Conservation (phyloP, 2,888 invertebrate species). For the Diaphora mendica region DNA sequence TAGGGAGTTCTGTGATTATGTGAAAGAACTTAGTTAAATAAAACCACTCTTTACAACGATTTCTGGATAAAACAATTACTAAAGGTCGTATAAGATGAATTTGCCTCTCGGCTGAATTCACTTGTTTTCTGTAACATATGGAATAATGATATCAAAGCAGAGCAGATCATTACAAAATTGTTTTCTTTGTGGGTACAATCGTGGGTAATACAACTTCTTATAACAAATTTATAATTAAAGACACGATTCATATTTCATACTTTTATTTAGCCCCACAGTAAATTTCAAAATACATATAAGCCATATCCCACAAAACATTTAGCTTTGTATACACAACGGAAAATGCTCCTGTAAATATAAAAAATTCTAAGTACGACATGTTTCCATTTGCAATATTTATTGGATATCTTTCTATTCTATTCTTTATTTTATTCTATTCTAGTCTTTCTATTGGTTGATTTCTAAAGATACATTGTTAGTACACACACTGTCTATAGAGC, state of each 20-base stretch:
- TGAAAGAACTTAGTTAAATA: slow-evolving; percentile 23
- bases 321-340: too few relatives aligned
- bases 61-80: background rate
- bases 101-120: background rate
- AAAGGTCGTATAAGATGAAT: background rate
- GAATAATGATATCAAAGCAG: background rate
- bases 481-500: too few relatives aligned
- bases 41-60: slow-evolving; percentile 1
- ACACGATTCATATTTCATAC: too few relatives aligned
- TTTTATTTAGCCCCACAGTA: too few relatives aligned
- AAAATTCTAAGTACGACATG: too few relatives aligned
- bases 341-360: too few relatives aligned
- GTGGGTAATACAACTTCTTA: background rate
- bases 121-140: background rate
- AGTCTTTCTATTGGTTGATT: too few relatives aligned
- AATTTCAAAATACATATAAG: too few relatives aligned
- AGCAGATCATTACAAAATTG: background rate
- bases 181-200: background rate
- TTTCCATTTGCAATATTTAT: background rate
- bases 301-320: too few relatives aligned
- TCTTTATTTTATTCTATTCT: too few relatives aligned
- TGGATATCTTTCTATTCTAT: too few relatives aligned
- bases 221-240: background rate
- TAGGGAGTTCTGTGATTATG: slow-evolving; percentile 39
- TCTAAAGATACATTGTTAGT: too few relatives aligned